Evolutionary conservation across 2,888 invertebrate species (phyloP).

Genomic region (Plebejus melissa): DNA sequence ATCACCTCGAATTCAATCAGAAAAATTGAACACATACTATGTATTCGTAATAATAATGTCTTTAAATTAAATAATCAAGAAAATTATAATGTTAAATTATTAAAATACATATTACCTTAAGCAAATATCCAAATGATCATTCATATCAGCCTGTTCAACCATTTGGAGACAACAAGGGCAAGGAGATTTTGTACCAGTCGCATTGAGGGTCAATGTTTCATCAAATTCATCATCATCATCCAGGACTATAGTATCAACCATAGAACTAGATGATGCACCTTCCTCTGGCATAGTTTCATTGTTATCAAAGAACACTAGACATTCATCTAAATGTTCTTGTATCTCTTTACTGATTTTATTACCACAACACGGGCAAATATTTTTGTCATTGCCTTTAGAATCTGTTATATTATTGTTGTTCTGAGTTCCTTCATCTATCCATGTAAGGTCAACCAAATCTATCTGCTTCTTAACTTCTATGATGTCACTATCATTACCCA

Average conservation of each 20-base stretch:
- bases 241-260: conserved; percentile 48
- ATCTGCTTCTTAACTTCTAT: conserved; percentile 29
- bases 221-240: conserved; percentile 59
- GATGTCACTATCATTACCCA: conserved; percentile 25
- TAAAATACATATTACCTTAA: conserved; percentile 40
- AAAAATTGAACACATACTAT: not conserved
- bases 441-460: conserved; percentile 19
- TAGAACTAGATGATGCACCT: conserved; percentile 47
- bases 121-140: conserved; percentile 77
- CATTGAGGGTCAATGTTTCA: conserved; percentile 60
- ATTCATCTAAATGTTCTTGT: conserved; percentile 73
- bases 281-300: conserved; percentile 62
- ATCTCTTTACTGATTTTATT: conserved; percentile 50
- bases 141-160: conserved; percentile 75
- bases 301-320: conserved; percentile 64
- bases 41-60: not conserved
- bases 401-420: conserved; percentile 40
- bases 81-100: not conserved
- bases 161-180: conserved; percentile 81
- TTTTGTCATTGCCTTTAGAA: conserved; percentile 39
- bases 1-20: not conserved
- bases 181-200: conserved; percentile 67
- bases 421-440: conserved; percentile 24
- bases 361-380: conserved; percentile 69
- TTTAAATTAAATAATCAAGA: too few relatives aligned